A percentile compares a stretch with the other conserved stretches of the same genome.
These are phyloP conservation scores for Crotophaga sulcirostris DNA, from an alignment of 2,113 vertebrate genomes.

Conservation along the genomic window DNA sequence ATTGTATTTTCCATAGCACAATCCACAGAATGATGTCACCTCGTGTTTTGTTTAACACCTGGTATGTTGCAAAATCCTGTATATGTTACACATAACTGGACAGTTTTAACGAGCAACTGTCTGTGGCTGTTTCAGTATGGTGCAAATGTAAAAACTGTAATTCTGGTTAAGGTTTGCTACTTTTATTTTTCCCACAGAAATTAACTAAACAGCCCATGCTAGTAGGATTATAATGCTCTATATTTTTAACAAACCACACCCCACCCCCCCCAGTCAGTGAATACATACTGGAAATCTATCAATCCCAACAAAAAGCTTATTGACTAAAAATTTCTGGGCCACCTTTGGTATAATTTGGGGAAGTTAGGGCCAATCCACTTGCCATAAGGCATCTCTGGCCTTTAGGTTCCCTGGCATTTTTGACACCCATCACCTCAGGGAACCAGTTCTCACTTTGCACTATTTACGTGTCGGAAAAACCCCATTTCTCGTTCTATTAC, in stretches of 20 bases:
- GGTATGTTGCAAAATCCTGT: neutral
- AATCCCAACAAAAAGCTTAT: neutral
- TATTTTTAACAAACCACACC: neutral
- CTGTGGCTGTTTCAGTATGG: neutral
- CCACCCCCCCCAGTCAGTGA: neutral
- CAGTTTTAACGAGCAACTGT: neutral
- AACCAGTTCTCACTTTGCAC: neutral
- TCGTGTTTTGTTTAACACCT: slow-evolving; percentile 24
- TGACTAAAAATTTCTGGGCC: slow-evolving; percentile 27
- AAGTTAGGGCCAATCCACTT: slow-evolving; percentile 2
- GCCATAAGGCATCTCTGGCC: slow-evolving; percentile 40
- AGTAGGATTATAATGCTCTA: neutral
- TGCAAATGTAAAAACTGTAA: neutral
- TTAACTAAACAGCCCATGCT: neutral
- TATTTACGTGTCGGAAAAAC: neutral
- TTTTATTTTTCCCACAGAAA: neutral
- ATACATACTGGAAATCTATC: neutral
- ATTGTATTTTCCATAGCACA: neutral
- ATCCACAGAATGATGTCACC: neutral
- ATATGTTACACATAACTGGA: neutral
- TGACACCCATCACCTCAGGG: slow-evolving; percentile 2
- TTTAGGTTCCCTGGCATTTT: slow-evolving; percentile 40
- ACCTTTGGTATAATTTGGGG: neutral
- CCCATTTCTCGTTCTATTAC: slow-evolving; percentile 5
- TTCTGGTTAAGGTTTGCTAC: neutral